Conservation (phyloP, 2,888 invertebrate species). For the Panzeria rudis region DNA sequence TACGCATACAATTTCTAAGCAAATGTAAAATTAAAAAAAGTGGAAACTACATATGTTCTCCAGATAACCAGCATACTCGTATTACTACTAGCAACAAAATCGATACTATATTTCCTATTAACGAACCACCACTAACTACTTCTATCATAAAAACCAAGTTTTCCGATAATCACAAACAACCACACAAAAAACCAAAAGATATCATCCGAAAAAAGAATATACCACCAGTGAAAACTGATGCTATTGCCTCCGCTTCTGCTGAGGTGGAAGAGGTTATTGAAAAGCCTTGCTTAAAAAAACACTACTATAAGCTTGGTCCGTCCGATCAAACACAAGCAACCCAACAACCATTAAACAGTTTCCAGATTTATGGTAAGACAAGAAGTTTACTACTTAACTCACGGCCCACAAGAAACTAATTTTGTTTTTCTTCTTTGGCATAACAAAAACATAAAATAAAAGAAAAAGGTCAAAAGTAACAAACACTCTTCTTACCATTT, state of each 20-base stretch:
- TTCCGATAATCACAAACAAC: constrained; percentile 70
- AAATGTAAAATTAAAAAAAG: constrained; percentile 71
- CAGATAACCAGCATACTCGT: constrained; percentile 79
- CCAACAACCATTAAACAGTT: constrained; percentile 17
- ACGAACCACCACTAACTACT: constrained; percentile 75
- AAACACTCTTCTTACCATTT: constrained; percentile 12
- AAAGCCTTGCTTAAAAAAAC: constrained; percentile 79
- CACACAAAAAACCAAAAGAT: constrained; percentile 37
- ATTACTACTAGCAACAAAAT: constrained; percentile 74
- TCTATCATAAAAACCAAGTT: constrained; percentile 79
- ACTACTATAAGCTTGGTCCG: constrained; percentile 81
- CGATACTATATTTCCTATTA: constrained; percentile 79
- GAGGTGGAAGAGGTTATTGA: constrained; percentile 74
- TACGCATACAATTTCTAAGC: constrained; percentile 79
- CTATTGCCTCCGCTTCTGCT: constrained; percentile 61
- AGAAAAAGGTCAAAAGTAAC: constrained; percentile 19
- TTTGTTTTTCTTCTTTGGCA: neutral
- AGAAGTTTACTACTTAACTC: constrained; percentile 50
- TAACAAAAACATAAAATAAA: no score
- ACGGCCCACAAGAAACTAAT: constrained; percentile 42
- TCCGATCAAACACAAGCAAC: constrained; percentile 76
- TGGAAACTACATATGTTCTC: constrained; percentile 80
- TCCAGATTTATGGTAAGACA: constrained; percentile 60
- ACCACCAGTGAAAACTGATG: constrained; percentile 74
- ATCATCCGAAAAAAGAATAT: constrained; percentile 24